Conservation (phyloP, 2,113 vertebrate species). For the Cryptoleucopteryx plumbea region DNA sequence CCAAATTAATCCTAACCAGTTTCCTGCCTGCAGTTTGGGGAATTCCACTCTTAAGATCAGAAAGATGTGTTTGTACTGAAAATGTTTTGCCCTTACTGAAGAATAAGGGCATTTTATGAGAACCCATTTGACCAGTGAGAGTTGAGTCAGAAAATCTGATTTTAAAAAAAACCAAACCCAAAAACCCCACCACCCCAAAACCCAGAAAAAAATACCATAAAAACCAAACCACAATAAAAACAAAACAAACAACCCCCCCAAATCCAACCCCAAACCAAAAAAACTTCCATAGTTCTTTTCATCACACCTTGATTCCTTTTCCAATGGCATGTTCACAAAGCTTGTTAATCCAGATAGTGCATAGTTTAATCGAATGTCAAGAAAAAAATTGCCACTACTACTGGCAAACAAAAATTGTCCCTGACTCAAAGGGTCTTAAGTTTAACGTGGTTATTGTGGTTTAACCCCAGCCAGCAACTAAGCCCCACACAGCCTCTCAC, state of each 20-base stretch:
- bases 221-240: not conserved
- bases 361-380: not conserved
- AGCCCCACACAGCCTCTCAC: too few relatives aligned
- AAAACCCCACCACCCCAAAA: too few relatives aligned
- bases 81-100: not conserved
- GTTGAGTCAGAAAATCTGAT: not conserved
- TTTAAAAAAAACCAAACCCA: accelerated
- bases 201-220: not conserved
- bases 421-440: not conserved
- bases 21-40: not conserved
- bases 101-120: not conserved
- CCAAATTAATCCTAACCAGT: not conserved
- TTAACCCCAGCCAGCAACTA: too few relatives aligned
- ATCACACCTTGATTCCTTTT: not conserved
- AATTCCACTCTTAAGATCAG: not conserved
- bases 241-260: accelerated
- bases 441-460: not conserved
- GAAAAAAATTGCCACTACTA: not conserved
- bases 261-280: not conserved
- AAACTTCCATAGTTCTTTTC: not conserved
- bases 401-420: not conserved
- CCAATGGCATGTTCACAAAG: not conserved
- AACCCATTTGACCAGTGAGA: not conserved
- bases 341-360: not conserved
- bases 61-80: not conserved